A percentile compares a stretch with the other conserved stretches of the same genome.
phyloP scores from a whole-genome alignment of 1,140 invertebrate species.

The Ditylenchus dipsaci region DNA sequence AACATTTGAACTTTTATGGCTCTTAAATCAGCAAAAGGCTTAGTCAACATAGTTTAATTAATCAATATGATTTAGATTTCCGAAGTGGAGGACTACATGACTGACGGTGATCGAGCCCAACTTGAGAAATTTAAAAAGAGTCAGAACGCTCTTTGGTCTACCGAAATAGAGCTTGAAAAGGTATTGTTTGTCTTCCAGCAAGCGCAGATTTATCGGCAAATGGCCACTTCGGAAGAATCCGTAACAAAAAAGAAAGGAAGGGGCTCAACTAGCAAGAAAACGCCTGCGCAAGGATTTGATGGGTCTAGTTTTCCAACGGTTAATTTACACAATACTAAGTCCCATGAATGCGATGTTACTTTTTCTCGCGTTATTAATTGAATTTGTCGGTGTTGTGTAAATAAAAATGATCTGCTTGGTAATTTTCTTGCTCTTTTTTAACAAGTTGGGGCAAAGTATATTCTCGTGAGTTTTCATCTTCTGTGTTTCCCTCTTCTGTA shows the following conservation, averaged over 20 bases:
- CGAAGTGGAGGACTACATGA: conserved; percentile 32
- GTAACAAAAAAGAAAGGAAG: not conserved
- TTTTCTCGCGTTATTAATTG: not conserved
- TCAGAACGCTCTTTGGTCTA: conserved; percentile 14
- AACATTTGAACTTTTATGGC: no score
- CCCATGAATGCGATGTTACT: not conserved
- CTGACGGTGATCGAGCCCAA: conserved; percentile 9
- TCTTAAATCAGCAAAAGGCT: no score
- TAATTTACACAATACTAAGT: not conserved
- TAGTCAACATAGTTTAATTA: no score
- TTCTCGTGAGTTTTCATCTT: no score
- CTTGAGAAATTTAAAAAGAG: conserved; percentile 17
- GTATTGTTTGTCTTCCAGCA: conserved; percentile 29
- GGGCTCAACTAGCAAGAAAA: not conserved
- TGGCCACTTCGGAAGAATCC: conserved; percentile 4
- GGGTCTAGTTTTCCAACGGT: not conserved
- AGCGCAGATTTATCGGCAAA: conserved; percentile 12
- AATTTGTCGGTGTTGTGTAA: not conserved
- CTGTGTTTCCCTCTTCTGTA: no score
- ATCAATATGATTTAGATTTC: no score
- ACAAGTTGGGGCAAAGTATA: no score
- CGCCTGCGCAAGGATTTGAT: not conserved
- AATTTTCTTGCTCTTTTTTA: no score
- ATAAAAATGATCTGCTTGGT: no score
- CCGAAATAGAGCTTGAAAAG: conserved; percentile 27